phyloP scores from a whole-genome alignment of 2,113 vertebrate genomes.

The Melanerpes formicivorus region DNA sequence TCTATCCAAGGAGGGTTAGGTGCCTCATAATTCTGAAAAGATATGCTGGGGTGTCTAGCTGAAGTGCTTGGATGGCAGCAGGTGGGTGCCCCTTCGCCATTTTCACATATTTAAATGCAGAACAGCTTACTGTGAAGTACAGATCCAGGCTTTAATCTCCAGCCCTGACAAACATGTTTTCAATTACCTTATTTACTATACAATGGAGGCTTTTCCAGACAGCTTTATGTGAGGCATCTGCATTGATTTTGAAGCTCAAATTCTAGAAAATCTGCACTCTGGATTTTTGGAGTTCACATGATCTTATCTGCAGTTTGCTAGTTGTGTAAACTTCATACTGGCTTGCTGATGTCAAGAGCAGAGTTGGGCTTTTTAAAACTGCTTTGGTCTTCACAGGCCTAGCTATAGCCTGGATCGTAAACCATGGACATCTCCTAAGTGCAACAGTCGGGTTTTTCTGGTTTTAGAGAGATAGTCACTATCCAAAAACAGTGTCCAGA shows the following conservation, averaged over 20 bases:
- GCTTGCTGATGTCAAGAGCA: not conserved
- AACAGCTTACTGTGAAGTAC: not conserved
- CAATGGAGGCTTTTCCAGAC: not conserved
- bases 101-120: not conserved
- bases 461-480: not conserved
- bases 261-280: not conserved
- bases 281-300: not conserved
- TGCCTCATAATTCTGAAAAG: not conserved
- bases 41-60: not conserved
- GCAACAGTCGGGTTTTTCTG: not conserved
- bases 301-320: not conserved
- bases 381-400: not conserved
- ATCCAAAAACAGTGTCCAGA: not conserved
- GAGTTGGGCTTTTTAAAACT: not conserved
- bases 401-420: not conserved
- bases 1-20: rapidly evolving
- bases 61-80: not conserved
- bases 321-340: not conserved
- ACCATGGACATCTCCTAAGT: not conserved
- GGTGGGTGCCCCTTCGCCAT: not conserved
- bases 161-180: not conserved
- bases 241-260: not conserved
- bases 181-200: not conserved
- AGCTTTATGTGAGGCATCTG: not conserved
- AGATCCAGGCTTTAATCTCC: not conserved